These are phyloP conservation scores for Coenonympha glycerion DNA, from an alignment of 2,888 invertebrate genomes.

Conservation along the genomic window DNA sequence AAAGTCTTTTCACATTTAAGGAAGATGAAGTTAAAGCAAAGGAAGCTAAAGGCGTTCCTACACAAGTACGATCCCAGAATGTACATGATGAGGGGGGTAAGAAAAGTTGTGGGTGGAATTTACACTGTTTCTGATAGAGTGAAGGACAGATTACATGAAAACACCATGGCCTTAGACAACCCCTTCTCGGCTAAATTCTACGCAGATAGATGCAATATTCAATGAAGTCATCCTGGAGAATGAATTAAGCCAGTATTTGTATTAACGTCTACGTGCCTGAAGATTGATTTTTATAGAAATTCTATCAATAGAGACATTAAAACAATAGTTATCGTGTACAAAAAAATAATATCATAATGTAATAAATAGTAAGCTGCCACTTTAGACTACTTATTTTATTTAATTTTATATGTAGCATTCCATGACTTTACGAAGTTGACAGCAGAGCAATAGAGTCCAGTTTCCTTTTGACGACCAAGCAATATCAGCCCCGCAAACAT, in stretches of 20 bases:
- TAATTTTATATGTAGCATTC: neutral
- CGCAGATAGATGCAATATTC: slow-evolving; percentile 51
- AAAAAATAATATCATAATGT: neutral
- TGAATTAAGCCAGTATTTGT: neutral
- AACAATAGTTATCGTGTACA: neutral
- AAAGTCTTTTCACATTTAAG: too few species aligned
- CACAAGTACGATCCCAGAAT: slow-evolving; percentile 47
- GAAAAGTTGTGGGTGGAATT: slow-evolving; percentile 47
- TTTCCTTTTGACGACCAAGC: too few species aligned
- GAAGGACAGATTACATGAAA: slow-evolving; percentile 54
- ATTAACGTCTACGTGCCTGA: too few species aligned
- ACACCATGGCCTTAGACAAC: slow-evolving; percentile 49
- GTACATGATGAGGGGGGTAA: slow-evolving; percentile 39
- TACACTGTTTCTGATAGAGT: slow-evolving; percentile 54
- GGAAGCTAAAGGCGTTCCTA: slow-evolving; percentile 50
- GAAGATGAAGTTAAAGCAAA: slow-evolving; percentile 47
- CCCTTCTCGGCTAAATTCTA: slow-evolving; percentile 58
- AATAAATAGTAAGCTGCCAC: slow-evolving; percentile 4
- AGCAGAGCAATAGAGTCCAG: too few species aligned
- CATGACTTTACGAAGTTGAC: too few species aligned
- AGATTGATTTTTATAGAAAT: too few species aligned
- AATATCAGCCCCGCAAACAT: slow-evolving; percentile 51
- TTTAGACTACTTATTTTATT: too few species aligned
- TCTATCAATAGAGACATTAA: too few species aligned
- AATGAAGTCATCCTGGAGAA: slow-evolving; percentile 32